phyloP scores from a whole-genome alignment of 2,888 invertebrate genomes.

The Linnaemya tessellans region DNA sequence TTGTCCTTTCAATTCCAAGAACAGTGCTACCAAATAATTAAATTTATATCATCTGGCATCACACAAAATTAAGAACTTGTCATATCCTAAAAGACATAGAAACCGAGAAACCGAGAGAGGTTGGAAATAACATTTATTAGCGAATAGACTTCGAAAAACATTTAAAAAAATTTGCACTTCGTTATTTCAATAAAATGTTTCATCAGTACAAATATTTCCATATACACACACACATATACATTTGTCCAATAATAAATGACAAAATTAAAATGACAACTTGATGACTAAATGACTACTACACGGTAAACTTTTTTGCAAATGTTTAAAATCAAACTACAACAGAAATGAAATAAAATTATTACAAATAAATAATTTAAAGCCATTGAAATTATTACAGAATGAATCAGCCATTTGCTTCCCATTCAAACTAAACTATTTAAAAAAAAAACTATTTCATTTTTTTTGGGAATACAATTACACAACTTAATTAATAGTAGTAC shows the following conservation, averaged over 20 bases:
- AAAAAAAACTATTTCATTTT: slow-evolving; percentile 1
- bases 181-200: no score
- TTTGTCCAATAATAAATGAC: background rate
- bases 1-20: no score
- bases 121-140: no score
- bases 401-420: background rate
- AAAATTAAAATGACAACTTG: slow-evolving; percentile 1
- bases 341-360: background rate
- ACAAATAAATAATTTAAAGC: slow-evolving; percentile 15
- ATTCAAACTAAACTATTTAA: background rate
- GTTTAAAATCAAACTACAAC: slow-evolving; percentile 14
- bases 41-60: no score
- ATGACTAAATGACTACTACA: background rate
- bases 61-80: no score
- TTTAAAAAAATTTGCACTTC: no score
- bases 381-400: slow-evolving; percentile 14
- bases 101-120: no score
- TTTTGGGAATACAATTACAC: slow-evolving; percentile 1
- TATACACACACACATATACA: background rate
- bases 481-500: slow-evolving; percentile 28
- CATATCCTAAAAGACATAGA: no score
- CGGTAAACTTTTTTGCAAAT: background rate
- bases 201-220: background rate
- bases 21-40: no score
- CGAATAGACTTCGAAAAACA: no score